Percentiles rank a stretch among this genome's conserved stretches.
Conservation (phyloP, 2,797 vertebrate species). For the Mus caroli region DNA sequence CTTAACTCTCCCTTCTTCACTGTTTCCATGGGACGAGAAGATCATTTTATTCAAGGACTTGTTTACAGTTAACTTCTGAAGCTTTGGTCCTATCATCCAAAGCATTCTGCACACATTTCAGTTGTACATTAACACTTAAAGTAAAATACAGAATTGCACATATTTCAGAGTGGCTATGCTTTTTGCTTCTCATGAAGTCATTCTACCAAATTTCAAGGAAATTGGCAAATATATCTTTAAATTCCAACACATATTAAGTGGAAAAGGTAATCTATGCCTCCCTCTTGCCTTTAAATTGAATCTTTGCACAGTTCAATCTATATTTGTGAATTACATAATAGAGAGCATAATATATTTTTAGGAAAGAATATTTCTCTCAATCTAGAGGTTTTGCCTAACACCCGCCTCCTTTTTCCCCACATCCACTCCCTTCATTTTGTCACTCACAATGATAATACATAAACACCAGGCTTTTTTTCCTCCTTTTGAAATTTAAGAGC, state of each 20-base stretch:
- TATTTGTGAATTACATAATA: constrained; percentile 52
- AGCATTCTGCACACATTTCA: not conserved
- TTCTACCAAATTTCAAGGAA: constrained; percentile 61
- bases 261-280: not conserved
- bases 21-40: not conserved
- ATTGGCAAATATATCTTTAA: constrained; percentile 54
- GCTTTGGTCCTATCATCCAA: not conserved
- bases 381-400: not conserved
- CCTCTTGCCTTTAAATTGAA: not conserved
- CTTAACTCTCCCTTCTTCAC: constrained; percentile 21
- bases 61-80: not conserved
- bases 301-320: constrained; percentile 16
- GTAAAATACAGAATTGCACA: constrained; percentile 8
- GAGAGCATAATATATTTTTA: constrained; percentile 30
- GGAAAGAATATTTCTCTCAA: constrained; percentile 32
- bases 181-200: constrained; percentile 43
- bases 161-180: not conserved
- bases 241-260: constrained; percentile 36
- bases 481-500: constrained; percentile 31
- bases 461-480: constrained; percentile 8
- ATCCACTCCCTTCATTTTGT: constrained; percentile 5
- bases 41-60: not conserved
- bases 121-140: constrained; percentile 20
- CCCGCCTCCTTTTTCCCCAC: not conserved
- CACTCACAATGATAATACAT: constrained; percentile 29